Evolutionary conservation across 1,140 invertebrate species (phyloP).

Genomic region (Achroia grisella): DNA sequence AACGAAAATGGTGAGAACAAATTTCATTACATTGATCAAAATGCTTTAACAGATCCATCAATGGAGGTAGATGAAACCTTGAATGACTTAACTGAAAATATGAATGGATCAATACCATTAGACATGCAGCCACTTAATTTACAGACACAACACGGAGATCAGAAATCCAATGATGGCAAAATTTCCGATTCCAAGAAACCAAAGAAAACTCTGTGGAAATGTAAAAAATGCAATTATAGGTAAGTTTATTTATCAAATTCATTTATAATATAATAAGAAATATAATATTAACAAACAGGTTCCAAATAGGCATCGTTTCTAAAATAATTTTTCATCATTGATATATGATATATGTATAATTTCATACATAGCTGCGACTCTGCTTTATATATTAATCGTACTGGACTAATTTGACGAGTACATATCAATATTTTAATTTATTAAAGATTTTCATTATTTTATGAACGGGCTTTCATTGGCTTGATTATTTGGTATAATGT

Average conservation of each 20-base stretch:
- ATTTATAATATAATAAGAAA: no score
- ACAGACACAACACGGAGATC: slow-evolving; percentile 44
- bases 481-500: slow-evolving; percentile 13
- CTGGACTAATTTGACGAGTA: no score
- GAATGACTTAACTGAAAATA: slow-evolving; percentile 35
- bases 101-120: slow-evolving; percentile 18
- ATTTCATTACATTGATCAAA: slow-evolving; percentile 57
- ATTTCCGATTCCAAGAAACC: slow-evolving; percentile 57
- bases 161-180: slow-evolving; percentile 30
- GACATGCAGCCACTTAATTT: slow-evolving; percentile 67
- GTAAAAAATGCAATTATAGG: slow-evolving; percentile 89
- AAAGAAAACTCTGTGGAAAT: slow-evolving; percentile 78
- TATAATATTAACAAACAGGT: not conserved
- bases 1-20: slow-evolving; percentile 69
- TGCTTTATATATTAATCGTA: no score
- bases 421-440: no score
- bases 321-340: no score
- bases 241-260: slow-evolving; percentile 60
- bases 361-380: no score
- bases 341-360: no score
- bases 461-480: no score
- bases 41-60: slow-evolving; percentile 34
- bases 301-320: slow-evolving; percentile 1
- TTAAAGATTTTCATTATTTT: no score
- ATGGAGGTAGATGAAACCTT: slow-evolving; percentile 48